Conservation (phyloP, 92 coral and sea anemone genomes). For the Phymanthus crucifer region DNA sequence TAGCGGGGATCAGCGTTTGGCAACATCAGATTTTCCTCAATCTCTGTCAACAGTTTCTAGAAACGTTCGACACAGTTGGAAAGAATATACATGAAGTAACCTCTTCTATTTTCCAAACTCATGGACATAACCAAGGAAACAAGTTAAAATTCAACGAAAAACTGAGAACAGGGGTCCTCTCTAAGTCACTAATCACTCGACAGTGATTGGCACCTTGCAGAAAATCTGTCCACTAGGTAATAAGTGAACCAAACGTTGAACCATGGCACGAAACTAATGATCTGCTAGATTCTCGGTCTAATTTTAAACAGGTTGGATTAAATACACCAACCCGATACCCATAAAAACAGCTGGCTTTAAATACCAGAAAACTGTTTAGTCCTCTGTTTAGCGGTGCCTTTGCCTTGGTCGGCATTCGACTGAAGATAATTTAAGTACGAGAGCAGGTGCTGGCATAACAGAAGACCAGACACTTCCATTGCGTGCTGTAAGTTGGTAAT, state of each 20-base stretch:
- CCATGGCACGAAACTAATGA: neutral
- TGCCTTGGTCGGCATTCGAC: too few species aligned
- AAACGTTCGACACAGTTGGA: neutral
- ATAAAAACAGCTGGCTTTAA: neutral
- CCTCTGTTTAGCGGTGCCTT: neutral
- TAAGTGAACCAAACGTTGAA: neutral
- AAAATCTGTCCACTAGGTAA: neutral
- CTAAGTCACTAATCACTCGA: neutral
- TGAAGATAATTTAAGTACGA: neutral
- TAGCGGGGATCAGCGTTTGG: neutral
- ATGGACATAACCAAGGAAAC: neutral
- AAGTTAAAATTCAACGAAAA: neutral
- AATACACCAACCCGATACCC: neutral
- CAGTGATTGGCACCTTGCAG: neutral
- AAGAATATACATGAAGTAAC: neutral
- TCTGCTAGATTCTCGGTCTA: neutral
- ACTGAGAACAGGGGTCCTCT: neutral
- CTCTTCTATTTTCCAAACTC: neutral
- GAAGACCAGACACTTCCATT: neutral
- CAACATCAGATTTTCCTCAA: neutral
- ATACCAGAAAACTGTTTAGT: neutral
- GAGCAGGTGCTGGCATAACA: neutral
- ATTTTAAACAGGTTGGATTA: neutral
- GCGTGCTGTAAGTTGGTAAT: constrained; percentile 1
- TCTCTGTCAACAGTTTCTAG: neutral